These are phyloP conservation scores for Epizoanthus illoricatus DNA, from an alignment of 92 coral and sea anemone species.

Conservation along the genomic window DNA sequence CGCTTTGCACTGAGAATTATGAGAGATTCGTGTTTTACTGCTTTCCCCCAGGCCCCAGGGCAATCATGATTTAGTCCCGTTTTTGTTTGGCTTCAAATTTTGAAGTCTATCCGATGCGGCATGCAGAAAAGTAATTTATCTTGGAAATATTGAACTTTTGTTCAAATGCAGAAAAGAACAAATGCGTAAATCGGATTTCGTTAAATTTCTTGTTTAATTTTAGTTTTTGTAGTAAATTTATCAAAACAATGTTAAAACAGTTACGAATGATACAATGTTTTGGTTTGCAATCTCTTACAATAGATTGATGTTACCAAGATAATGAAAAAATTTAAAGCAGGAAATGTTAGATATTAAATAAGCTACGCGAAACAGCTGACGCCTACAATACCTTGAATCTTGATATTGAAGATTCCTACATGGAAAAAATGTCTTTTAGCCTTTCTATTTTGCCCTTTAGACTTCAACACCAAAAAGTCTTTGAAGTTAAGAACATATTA, in stretches of 20 bases:
- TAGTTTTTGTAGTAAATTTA: background rate
- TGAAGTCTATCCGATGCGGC: background rate
- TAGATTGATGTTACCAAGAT: constrained; percentile 1
- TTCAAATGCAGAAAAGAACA: no score
- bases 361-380: background rate
- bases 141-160: no score
- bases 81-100: background rate
- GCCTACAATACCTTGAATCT: background rate
- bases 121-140: no score
- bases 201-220: no score
- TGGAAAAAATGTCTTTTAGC: background rate
- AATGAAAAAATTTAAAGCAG: constrained; percentile 11
- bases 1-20: background rate
- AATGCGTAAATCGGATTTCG: no score
- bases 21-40: background rate
- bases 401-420: background rate
- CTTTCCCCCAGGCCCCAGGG: background rate
- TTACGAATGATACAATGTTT: background rate
- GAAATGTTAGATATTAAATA: background rate
- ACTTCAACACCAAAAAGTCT: background rate
- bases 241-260: background rate
- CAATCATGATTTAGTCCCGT: background rate
- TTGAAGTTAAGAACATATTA: background rate
- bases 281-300: constrained; percentile 8
- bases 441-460: background rate